phyloP scores from a whole-genome alignment of 2,797 vertebrate genomes.

The Galago senegalensis region DNA sequence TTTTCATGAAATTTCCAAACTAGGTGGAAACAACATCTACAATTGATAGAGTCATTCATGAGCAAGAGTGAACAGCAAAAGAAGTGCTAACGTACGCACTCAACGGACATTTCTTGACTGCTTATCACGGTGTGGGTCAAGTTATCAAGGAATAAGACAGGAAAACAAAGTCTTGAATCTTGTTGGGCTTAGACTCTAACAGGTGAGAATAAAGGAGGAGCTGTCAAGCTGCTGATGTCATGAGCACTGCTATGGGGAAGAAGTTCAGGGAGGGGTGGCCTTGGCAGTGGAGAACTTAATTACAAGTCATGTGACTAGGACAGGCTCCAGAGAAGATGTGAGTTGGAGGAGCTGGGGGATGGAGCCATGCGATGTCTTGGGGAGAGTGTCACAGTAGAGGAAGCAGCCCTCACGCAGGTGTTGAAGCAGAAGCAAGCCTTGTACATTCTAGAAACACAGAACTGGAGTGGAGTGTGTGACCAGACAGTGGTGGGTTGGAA shows the following conservation, averaged over 20 bases:
- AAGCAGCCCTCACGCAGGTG: accelerated
- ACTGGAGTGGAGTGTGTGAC: neutral
- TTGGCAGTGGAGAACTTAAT: neutral
- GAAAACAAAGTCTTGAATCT: neutral
- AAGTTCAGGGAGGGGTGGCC: neutral
- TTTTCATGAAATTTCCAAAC: neutral
- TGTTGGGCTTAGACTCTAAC: neutral
- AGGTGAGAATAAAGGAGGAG: neutral
- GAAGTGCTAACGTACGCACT: neutral
- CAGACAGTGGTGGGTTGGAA: neutral
- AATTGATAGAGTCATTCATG: neutral
- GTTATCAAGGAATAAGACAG: neutral
- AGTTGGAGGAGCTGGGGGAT: neutral
- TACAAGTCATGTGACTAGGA: neutral
- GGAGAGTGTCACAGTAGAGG: neutral
- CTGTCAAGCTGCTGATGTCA: neutral
- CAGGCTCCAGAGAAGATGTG: neutral
- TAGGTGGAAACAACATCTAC: neutral
- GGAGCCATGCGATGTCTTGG: neutral
- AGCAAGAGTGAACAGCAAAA: neutral
- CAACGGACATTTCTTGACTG: neutral
- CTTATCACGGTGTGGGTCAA: neutral
- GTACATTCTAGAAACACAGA: neutral
- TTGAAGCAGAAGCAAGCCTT: neutral
- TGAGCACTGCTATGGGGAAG: neutral